Evolutionary conservation across 2,888 invertebrate species (phyloP), one percentile per base, ranked within the genome.

Genomic region (Cryptus armator): DNA sequence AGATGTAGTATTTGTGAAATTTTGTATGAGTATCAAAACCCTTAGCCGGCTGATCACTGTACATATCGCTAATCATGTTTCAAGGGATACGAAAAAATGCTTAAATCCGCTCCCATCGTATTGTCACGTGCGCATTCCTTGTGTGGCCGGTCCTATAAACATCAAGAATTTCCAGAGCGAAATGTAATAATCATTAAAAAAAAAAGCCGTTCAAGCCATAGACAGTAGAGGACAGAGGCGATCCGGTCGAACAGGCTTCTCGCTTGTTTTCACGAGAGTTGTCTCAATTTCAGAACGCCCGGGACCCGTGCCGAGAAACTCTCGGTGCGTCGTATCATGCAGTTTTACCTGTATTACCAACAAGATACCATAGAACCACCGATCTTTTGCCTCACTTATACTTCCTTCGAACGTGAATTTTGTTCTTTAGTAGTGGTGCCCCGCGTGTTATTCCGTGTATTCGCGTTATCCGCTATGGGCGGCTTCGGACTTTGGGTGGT

Each of bases 241-340:
- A 56, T 84, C 83, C 84, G 78, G 84, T 87, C 70, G 78, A 87
- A 59, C 81, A 80, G 71, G 84, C 85, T 87, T 83, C 81, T 81
- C 72, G 74, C 67, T 84, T 82, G 80, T 86, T 84, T 87, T 56
- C 84, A 81, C 72, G 84, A 86, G 86, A 83, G 6, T 37, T 83
- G 86, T 82, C 83, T 86, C 79, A 87, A 87, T 86, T 84, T 83
- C 75, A 83, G 79, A 77, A 78, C 24, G 37, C 37, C 59, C 74
- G 72, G 74, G 77, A 77, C 77, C 74, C 84, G 78, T 81, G 72
- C 81, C 72, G 29, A 7, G 66, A 32, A 32, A n/a, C n/a, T 37
- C 37, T 37, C 37, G 37, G 37, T 70, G 24, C 59, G 72, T 53
- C 24, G 72, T 24, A 32, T 48, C 29, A 16, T 32, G 37, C 51